These are phyloP conservation scores for Synergus gifuensis DNA, from an alignment of 2,888 invertebrate species.

Conservation along the genomic window DNA sequence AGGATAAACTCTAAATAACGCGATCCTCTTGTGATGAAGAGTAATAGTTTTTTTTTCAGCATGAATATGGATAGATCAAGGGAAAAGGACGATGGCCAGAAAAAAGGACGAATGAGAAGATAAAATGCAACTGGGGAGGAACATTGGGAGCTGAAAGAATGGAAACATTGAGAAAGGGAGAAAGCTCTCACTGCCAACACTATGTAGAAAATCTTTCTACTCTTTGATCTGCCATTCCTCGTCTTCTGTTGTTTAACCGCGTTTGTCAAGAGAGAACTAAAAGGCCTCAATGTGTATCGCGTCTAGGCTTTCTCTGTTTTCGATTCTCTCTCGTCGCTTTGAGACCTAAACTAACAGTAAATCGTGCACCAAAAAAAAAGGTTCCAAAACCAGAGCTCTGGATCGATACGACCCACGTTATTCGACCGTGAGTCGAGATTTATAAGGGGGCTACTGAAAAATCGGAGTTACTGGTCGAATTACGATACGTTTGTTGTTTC, in stretches of 20 bases:
- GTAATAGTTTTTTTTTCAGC: background rate
- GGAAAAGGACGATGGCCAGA: background rate
- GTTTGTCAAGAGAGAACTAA: slow-evolving; percentile 61
- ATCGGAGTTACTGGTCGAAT: background rate
- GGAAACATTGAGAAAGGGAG: slow-evolving; percentile 46
- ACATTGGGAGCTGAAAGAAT: slow-evolving; percentile 41
- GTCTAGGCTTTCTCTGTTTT: slow-evolving; percentile 28
- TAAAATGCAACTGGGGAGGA: slow-evolving; percentile 16
- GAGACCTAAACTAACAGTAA: slow-evolving; percentile 32
- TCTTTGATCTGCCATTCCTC: slow-evolving; percentile 64
- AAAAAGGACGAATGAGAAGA: background rate
- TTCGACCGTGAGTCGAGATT: slow-evolving; percentile 24
- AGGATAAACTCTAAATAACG: background rate
- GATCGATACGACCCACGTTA: slow-evolving; percentile 20
- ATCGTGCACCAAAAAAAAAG: slow-evolving; percentile 11
- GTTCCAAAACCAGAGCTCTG: background rate
- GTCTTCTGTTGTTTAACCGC: slow-evolving; percentile 66
- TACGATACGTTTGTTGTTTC: slow-evolving; percentile 5
- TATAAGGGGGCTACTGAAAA: slow-evolving; percentile 1
- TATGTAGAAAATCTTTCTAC: slow-evolving; percentile 48
- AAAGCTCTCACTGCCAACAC: slow-evolving; percentile 46
- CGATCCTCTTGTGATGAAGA: background rate
- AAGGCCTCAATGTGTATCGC: slow-evolving; percentile 49
- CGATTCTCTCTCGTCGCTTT: slow-evolving; percentile 27
- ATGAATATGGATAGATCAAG: background rate